Evolutionary conservation across 2,797 vertebrate species (phyloP), one percentile per base, ranked within the genome.

Genomic region (Gymnocypris eckloni): DNA sequence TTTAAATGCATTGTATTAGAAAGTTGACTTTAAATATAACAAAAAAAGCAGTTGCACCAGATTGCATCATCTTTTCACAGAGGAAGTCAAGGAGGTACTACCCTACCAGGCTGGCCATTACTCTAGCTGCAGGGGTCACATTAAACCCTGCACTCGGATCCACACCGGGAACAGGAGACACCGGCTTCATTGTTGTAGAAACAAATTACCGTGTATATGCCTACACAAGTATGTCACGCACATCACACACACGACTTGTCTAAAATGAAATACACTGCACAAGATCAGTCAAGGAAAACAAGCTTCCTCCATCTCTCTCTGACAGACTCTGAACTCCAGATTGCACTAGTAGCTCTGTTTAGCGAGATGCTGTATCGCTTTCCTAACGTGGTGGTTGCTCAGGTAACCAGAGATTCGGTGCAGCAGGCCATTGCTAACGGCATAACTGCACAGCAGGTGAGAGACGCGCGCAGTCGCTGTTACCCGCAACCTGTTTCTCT

Each of bases 121-220:
- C 96, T 56, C 94, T 98, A 88, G 96, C 97, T 2, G 96, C 97
- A 56, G 97, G 97, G 50, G 93, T 98, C 85, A 96, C 96, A 0
- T 93, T 92, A 82, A 92, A 88, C 78, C 89, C 94, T 11, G 86
- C 50, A 54, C 10, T 91, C 12, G 77, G 91, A 15, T 87, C 91
- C 39, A 66, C 77, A 37, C 78, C 93, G 2, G 90, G 90, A 66
- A 86, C 94, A 7, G 95, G 92, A 88, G 96, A 97, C 6, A 89
- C 95, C 2, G 96, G 97, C 87, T 98, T 96, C 92, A 96, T 98
- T 9, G 93, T 97, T 0, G 96, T 98, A 11, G 97, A 98, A 91
- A 98, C 97, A 54, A 98, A 98, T 90, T 98, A 97, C 90, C 96
- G 97, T 8, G 91, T 98, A 76, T 98, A 98, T 43, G 97, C 97